These are phyloP conservation scores for Neoniphon sammara DNA, from an alignment of 2,797 vertebrate species.

Conservation along the genomic window DNA sequence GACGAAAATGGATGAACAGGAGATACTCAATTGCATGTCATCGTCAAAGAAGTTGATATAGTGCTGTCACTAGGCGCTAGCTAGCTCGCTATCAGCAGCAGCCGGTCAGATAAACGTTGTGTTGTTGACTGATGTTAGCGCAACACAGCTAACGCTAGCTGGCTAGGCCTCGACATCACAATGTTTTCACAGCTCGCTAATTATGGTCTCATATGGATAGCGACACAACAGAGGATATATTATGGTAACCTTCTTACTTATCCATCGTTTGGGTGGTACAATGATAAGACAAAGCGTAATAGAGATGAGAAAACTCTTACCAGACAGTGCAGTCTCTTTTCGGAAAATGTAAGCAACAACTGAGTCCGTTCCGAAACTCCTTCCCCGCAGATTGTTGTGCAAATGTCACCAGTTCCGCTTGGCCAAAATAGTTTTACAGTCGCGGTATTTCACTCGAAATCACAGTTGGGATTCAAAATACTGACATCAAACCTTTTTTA, in stretches of 20 bases:
- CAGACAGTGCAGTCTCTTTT: slow-evolving; percentile 52
- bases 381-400: slow-evolving; percentile 48
- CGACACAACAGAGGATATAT: accelerated
- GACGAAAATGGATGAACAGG: not conserved
- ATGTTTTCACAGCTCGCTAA: not conserved
- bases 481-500: not conserved
- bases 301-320: slow-evolving; percentile 66
- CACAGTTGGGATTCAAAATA: not conserved
- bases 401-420: slow-evolving; percentile 56
- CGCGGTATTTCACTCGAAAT: not conserved
- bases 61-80: slow-evolving; percentile 50
- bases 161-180: slow-evolving; percentile 39
- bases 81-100: slow-evolving; percentile 43
- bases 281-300: accelerated
- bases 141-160: slow-evolving; percentile 57
- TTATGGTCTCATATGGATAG: not conserved
- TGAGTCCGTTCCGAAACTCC: slow-evolving; percentile 56
- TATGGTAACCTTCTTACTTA: accelerated
- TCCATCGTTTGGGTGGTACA: accelerated
- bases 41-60: slow-evolving; percentile 50
- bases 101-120: not conserved
- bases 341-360: slow-evolving; percentile 50
- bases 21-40: not conserved
- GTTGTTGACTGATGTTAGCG: slow-evolving; percentile 46
- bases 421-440: not conserved